phyloP scores from a whole-genome alignment of 2,888 invertebrate genomes.

The Ennomos fuscantarius region DNA sequence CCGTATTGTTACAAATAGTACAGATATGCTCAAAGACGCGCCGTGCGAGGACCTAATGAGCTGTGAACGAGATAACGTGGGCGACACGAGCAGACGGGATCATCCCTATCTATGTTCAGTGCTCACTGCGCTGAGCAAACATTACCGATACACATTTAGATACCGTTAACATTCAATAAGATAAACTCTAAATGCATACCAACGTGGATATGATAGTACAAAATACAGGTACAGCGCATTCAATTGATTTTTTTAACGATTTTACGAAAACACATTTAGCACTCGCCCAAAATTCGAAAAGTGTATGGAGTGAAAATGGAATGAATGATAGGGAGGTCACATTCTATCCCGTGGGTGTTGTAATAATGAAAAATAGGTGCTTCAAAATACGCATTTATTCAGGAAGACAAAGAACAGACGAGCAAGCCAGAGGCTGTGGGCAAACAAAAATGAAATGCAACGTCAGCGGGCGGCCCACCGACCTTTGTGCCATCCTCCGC shows the following conservation, averaged over 20 bases:
- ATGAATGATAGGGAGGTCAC: conserved; percentile 51
- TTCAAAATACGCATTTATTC: conserved; percentile 73
- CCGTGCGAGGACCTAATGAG: conserved; percentile 79
- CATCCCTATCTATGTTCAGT: conserved; percentile 71
- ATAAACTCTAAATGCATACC: conserved; percentile 44
- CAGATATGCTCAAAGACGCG: conserved; percentile 67
- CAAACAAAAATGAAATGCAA: conserved; percentile 78
- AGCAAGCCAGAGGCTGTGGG: conserved; percentile 64
- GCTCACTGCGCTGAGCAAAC: conserved; percentile 63
- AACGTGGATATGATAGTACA: conserved; percentile 14
- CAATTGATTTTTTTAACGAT: conserved; percentile 47
- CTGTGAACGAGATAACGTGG: conserved; percentile 86
- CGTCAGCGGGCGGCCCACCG: conserved; percentile 68
- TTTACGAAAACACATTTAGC: conserved; percentile 36
- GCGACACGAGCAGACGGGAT: conserved; percentile 72
- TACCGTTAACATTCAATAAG: conserved; percentile 47
- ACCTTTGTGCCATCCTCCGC: conserved; percentile 67
- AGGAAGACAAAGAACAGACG: conserved; percentile 72
- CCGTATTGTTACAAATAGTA: conserved; percentile 81
- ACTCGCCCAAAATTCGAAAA: conserved; percentile 37
- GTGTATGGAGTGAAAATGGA: conserved; percentile 41
- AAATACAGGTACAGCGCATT: conserved; percentile 17
- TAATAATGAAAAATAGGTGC: conserved; percentile 70
- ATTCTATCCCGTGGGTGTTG: conserved; percentile 56
- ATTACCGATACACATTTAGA: conserved; percentile 52